Percentiles rank a stretch among this genome's conserved stretches.
phyloP scores from a whole-genome alignment of 2,113 vertebrate genomes.

The Peromyscus leucopus region DNA sequence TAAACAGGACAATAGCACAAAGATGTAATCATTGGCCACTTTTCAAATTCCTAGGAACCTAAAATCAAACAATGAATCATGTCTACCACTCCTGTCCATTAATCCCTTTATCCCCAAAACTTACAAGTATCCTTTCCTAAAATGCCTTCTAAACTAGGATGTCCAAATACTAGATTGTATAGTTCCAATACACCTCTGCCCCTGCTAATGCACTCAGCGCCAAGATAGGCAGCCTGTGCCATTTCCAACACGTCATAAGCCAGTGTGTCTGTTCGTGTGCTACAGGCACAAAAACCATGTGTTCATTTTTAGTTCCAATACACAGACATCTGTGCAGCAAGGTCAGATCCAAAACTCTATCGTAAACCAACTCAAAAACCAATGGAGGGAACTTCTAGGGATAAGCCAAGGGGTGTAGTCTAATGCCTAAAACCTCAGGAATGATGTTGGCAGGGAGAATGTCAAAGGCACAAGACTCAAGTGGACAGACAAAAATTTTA shows the following conservation, averaged over 20 bases:
- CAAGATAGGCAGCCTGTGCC: constrained; percentile 75
- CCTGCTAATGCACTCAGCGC: constrained; percentile 46
- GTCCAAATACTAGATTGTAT: constrained; percentile 41
- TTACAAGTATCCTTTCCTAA: constrained; percentile 6
- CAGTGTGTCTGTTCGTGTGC: constrained; percentile 61
- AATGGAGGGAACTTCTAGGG: background rate
- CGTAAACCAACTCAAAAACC: constrained; percentile 13
- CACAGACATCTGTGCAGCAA: constrained; percentile 77
- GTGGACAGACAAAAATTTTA: constrained; percentile 39
- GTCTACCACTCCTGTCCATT: background rate
- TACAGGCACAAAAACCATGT: constrained; percentile 73
- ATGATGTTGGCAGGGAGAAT: background rate
- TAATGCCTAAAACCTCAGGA: constrained; percentile 20
- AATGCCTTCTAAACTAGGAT: constrained; percentile 47
- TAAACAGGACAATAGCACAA: background rate
- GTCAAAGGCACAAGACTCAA: constrained; percentile 32
- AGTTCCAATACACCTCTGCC: constrained; percentile 54
- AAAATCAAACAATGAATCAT: constrained; percentile 43
- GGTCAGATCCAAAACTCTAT: constrained; percentile 74
- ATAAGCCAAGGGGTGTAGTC: constrained; percentile 12
- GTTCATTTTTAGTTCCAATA: constrained; percentile 75
- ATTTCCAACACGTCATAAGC: constrained; percentile 65
- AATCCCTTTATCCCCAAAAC: background rate
- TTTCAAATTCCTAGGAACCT: constrained; percentile 67
- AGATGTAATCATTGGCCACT: constrained; percentile 25